These are phyloP conservation scores for Erynnis tages DNA, from an alignment of 2,888 invertebrate genomes.

Conservation along the genomic window DNA sequence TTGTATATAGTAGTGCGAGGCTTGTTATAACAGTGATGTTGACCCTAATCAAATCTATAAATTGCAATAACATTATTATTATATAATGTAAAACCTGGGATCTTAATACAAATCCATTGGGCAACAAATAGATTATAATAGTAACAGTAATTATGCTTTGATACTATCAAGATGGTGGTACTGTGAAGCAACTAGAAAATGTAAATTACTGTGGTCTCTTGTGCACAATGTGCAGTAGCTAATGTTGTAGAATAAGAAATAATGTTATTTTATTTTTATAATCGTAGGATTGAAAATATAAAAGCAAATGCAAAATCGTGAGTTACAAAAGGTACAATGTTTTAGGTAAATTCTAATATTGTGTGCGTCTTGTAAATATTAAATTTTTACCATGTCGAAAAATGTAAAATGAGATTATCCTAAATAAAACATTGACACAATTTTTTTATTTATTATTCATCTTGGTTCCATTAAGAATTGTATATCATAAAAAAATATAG, in stretches of 20 bases:
- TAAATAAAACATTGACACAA: conserved; percentile 71
- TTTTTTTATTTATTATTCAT: conserved; percentile 27
- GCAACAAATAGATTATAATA: conserved; percentile 4
- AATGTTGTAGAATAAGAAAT: conserved; percentile 69
- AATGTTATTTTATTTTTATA: conserved; percentile 76
- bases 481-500: too few species aligned
- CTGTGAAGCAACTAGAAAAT: conserved; percentile 32
- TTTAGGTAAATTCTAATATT: conserved; percentile 64
- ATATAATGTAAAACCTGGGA: background rate
- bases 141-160: conserved; percentile 20
- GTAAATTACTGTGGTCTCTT: conserved; percentile 53
- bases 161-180: conserved; percentile 13
- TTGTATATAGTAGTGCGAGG: conserved; percentile 51
- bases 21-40: conserved; percentile 30
- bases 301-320: conserved; percentile 53
- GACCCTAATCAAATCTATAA: conserved; percentile 13
- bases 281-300: conserved; percentile 59
- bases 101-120: background rate
- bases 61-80: conserved; percentile 7
- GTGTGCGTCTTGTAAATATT: conserved; percentile 73
- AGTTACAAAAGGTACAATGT: conserved; percentile 74
- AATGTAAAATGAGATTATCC: conserved; percentile 79
- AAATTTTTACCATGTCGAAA: conserved; percentile 75
- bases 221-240: conserved; percentile 70
- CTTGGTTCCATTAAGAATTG: too few species aligned